Conservation (phyloP, 2,797 vertebrate genomes). For the Gallinago stenura region DNA sequence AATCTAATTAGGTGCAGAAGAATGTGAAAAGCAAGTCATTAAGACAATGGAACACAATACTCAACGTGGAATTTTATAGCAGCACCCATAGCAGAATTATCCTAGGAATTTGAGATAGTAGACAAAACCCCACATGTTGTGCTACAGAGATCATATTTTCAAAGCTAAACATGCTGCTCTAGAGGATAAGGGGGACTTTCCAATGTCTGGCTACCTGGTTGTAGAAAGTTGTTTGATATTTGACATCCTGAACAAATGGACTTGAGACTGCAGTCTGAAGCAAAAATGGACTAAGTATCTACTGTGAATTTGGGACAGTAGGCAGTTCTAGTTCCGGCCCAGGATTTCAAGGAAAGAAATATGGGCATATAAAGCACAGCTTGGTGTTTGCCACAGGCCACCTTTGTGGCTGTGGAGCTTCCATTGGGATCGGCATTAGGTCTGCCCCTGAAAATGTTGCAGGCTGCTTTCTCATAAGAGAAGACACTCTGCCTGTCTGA, state of each 20-base stretch:
- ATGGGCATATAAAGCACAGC: background rate
- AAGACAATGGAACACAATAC: background rate
- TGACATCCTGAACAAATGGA: background rate
- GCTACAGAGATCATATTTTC: background rate
- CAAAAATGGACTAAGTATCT: background rate
- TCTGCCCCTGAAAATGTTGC: background rate
- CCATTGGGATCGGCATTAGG: background rate
- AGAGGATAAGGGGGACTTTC: background rate
- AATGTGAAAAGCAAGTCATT: slow-evolving; percentile 51
- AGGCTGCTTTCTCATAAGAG: background rate
- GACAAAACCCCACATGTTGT: background rate
- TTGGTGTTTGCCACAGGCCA: background rate
- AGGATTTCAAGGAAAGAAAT: background rate
- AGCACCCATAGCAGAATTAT: background rate
- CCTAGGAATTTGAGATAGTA: background rate
- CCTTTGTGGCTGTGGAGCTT: background rate
- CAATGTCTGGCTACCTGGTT: background rate
- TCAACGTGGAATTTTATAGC: background rate
- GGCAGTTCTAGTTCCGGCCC: background rate
- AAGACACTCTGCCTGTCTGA: background rate
- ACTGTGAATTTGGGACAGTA: background rate
- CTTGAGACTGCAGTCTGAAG: background rate
- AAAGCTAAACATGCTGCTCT: background rate
- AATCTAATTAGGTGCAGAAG: slow-evolving; percentile 54
- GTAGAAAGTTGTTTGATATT: background rate